phyloP scores from a whole-genome alignment of 2,113 vertebrate genomes.

The Sylvilagus bachmani region DNA sequence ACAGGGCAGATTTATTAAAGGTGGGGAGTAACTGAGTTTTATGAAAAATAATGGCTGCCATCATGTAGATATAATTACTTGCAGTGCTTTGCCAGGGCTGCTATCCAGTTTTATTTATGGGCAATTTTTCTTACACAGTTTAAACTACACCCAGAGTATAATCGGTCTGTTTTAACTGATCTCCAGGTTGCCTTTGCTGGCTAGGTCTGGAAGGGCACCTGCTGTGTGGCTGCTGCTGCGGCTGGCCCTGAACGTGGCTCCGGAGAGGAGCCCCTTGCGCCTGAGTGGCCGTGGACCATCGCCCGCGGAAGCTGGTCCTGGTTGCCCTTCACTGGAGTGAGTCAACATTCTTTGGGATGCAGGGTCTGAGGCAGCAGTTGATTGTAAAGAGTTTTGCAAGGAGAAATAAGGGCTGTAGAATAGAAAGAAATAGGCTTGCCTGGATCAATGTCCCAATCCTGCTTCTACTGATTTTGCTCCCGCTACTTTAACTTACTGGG shows the following conservation, averaged over 20 bases:
- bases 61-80: constrained; percentile 69
- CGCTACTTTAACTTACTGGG: not conserved
- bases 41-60: constrained; percentile 70
- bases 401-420: not conserved
- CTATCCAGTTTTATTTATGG: constrained; percentile 70
- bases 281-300: not conserved
- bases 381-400: not conserved
- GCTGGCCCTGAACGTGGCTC: not conserved
- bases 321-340: not conserved
- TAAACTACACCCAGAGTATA: constrained; percentile 42
- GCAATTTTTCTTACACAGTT: constrained; percentile 52
- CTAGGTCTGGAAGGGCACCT: not conserved
- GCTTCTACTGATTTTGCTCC: not conserved
- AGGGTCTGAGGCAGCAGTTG: not conserved
- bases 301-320: not conserved
- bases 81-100: constrained; percentile 16
- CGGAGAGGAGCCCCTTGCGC: too few species aligned
- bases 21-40: constrained; percentile 64
- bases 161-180: constrained; percentile 27
- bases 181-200: not conserved
- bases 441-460: not conserved
- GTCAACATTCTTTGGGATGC: not conserved
- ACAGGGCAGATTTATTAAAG: constrained; percentile 56
- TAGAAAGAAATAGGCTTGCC: not conserved
- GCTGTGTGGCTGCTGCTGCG: rapidly evolving